These are phyloP conservation scores for Shinisaurus crocodilurus DNA, from an alignment of 2,113 vertebrate genomes.

Conservation along the genomic window DNA sequence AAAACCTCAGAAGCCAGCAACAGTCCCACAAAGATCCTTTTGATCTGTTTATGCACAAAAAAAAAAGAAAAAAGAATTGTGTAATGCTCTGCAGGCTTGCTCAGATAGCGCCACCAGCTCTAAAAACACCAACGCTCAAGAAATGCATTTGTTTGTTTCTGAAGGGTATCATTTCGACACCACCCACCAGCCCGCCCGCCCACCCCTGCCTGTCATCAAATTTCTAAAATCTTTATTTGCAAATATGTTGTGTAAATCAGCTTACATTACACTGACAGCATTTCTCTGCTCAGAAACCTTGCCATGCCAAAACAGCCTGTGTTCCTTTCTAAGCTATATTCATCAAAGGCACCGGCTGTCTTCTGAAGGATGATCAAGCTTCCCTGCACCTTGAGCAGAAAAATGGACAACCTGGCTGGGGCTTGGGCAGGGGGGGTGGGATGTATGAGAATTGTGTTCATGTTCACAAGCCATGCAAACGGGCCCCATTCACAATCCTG, in stretches of 20 bases:
- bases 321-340: background rate
- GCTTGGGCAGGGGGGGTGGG: too few species aligned
- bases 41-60: background rate
- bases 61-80: background rate
- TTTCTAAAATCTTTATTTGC: background rate
- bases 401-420: background rate
- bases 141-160: background rate
- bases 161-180: background rate
- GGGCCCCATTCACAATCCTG: too few species aligned
- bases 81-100: background rate
- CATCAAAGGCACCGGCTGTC: background rate
- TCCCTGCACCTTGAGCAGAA: background rate
- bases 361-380: background rate
- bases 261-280: background rate
- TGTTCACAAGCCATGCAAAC: too few species aligned
- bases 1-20: background rate
- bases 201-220: background rate
- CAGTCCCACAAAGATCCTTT: background rate
- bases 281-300: background rate
- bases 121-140: slow-evolving; percentile 4
- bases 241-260: slow-evolving; percentile 1
- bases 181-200: too few species aligned
- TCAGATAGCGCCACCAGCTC: background rate
- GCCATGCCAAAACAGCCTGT: background rate
- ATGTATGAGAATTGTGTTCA: too few species aligned